Conservation (phyloP, 2,797 vertebrate genomes). For the Gadopsis marmoratus region DNA sequence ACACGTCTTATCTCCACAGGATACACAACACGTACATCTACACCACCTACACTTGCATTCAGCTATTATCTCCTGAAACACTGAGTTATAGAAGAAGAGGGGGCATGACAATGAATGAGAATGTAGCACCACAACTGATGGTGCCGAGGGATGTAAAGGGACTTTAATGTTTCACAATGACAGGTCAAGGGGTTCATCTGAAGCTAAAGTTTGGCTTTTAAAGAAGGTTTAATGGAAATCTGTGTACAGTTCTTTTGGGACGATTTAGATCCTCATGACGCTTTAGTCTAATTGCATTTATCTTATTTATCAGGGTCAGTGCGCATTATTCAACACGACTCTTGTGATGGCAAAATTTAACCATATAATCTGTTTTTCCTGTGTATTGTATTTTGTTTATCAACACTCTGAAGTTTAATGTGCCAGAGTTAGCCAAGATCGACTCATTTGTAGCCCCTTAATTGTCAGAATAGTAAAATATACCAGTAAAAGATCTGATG, state of each 20-base stretch:
- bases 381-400: too few species aligned
- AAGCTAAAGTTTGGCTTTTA: not conserved
- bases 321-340: not conserved
- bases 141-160: not conserved
- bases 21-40: conserved; percentile 29
- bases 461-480: not conserved
- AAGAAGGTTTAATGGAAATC: not conserved
- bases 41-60: conserved; percentile 34
- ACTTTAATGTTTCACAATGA: not conserved
- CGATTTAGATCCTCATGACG: not conserved
- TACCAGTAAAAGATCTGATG: not conserved
- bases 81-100: not conserved
- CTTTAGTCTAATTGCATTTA: not conserved
- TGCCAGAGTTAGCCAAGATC: not conserved
- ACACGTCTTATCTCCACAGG: conserved; percentile 21
- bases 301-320: not conserved
- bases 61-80: conserved; percentile 33
- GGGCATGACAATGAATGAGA: not conserved
- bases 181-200: not conserved
- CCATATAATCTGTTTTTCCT: too few species aligned
- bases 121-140: not conserved
- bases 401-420: not conserved
- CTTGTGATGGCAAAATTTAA: too few species aligned
- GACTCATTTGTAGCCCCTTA: not conserved
- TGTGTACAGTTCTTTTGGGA: not conserved